Base-by-base conservation (phyloP, 2,797 vertebrate genomes). In the Pelochelys cantorii region DNA sequence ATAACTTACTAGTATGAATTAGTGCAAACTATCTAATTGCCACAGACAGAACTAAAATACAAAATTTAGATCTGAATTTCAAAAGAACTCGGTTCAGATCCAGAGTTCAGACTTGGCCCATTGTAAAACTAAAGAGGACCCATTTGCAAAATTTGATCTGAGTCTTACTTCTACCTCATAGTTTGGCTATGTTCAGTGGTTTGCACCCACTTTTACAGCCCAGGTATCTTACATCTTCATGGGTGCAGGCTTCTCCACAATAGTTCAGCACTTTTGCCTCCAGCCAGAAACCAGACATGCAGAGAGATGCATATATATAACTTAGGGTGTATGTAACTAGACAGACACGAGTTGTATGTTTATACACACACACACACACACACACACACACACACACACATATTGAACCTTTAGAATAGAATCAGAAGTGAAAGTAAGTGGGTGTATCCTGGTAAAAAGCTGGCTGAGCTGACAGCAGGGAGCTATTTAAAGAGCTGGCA, bases 21-120 rank as follows among this genome's bases (percentile, higher is more conserved):
- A 95, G 92, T 90, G 90, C 74, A 95, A 96, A 88, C 87, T 89
- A 92, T 83, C 75, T 89, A 55, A 86, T 42, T 96, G 81, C 84
- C 84, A 56, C 57, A 94, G 34, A 77, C 0, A 1, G 13, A 60
- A 52, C 85, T 86, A 83, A 65, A 90, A 91, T 52, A 71, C 86
- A 86, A 87, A 95, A 34, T 17, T 65, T 75, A 93, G 85, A 77
- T 53, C 77, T 79, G 81, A 52, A 0, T 3, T 34, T 48, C 79
- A 84, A 18, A 85, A 54, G 53, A n/a, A 52, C 17, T 7, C 4
- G 10, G 1, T 78, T n/a, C 15, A 86, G 31, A 37, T 6, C 12
- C 34, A 11, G 27, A 1, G 4, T 29, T 62, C 5, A 27, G 20
- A 74, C 86, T 75, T 62, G 68, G 22, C 81, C 68, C 48, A 23